phyloP scores from a whole-genome alignment of 1,140 invertebrate genomes.

The Pogonus chalceus region DNA sequence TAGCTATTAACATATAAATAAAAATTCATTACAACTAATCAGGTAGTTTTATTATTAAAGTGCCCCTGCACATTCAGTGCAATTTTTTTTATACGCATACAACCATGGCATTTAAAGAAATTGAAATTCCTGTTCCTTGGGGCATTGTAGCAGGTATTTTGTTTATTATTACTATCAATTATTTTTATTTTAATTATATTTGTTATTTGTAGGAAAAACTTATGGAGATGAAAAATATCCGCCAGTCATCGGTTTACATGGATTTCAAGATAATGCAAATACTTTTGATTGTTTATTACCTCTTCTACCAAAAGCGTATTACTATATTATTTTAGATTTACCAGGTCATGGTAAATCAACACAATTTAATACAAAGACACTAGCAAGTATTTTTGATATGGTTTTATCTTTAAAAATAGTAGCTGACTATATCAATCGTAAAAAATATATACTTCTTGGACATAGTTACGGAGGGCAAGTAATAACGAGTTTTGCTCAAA shows the following conservation, averaged over 20 bases:
- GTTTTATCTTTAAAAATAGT: constrained; percentile 39
- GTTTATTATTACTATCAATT: neutral
- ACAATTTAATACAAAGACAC: constrained; percentile 39
- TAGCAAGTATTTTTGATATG: constrained; percentile 35
- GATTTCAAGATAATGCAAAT: constrained; percentile 47
- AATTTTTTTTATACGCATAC: too few species aligned
- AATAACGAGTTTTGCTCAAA: constrained; percentile 28
- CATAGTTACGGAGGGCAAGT: constrained; percentile 45
- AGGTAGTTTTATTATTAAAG: too few species aligned
- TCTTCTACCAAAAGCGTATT: constrained; percentile 43
- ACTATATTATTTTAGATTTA: constrained; percentile 52
- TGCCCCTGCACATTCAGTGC: too few species aligned
- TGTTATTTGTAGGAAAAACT: constrained; percentile 41
- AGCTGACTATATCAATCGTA: constrained; percentile 45
- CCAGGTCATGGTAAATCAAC: constrained; percentile 58
- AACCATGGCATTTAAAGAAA: too few species aligned
- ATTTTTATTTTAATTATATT: neutral
- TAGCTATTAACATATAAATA: too few species aligned
- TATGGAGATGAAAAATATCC: constrained; percentile 44
- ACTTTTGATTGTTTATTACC: constrained; percentile 51
- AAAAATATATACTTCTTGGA: constrained; percentile 38
- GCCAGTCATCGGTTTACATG: constrained; percentile 50
- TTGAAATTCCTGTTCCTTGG: constrained; percentile 64
- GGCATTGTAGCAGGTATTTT: constrained; percentile 54
- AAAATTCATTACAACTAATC: too few species aligned